Conservation (phyloP, 1,140 invertebrate genomes). For the Tetragonula clypearis region DNA sequence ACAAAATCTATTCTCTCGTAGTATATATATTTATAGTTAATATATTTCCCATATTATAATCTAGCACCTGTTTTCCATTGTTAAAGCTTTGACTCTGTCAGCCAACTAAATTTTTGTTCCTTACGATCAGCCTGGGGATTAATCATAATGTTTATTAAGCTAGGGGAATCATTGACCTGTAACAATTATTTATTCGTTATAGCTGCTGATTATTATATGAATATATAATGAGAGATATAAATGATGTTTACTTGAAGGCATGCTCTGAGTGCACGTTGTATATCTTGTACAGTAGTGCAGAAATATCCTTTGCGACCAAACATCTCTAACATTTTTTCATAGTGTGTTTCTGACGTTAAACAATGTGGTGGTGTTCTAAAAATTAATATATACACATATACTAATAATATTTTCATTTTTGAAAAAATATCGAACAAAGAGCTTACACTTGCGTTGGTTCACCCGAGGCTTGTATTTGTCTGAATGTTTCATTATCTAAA, state of each 20-base stretch:
- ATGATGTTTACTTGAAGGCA: constrained; percentile 83
- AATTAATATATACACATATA: constrained; percentile 10
- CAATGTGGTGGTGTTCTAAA: constrained; percentile 91
- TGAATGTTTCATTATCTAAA: constrained; percentile 89
- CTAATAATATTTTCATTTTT: constrained; percentile 3
- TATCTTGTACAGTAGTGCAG: constrained; percentile 88
- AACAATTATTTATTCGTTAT: constrained; percentile 20
- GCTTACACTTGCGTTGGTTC: constrained; percentile 85
- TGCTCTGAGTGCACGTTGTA: constrained; percentile 86
- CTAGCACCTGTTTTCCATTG: neutral
- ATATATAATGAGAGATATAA: constrained; percentile 8
- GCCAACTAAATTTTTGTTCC: constrained; percentile 94
- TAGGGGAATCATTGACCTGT: constrained; percentile 87
- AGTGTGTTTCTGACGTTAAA: constrained; percentile 89
- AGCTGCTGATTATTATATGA: neutral
- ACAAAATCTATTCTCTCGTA: neutral
- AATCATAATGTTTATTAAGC: constrained; percentile 96
- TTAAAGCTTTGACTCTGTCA: constrained; percentile 95
- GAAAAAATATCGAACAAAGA: constrained; percentile 12
- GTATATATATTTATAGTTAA: no score
- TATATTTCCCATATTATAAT: no score
- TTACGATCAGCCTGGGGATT: constrained; percentile 94
- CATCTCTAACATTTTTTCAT: constrained; percentile 95
- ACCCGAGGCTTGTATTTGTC: constrained; percentile 86
- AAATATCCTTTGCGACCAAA: constrained; percentile 92